Evolutionary conservation across 2,113 vertebrate species (phyloP), one percentile per base, ranked within the genome.

Genomic region (Scortum barcoo): DNA sequence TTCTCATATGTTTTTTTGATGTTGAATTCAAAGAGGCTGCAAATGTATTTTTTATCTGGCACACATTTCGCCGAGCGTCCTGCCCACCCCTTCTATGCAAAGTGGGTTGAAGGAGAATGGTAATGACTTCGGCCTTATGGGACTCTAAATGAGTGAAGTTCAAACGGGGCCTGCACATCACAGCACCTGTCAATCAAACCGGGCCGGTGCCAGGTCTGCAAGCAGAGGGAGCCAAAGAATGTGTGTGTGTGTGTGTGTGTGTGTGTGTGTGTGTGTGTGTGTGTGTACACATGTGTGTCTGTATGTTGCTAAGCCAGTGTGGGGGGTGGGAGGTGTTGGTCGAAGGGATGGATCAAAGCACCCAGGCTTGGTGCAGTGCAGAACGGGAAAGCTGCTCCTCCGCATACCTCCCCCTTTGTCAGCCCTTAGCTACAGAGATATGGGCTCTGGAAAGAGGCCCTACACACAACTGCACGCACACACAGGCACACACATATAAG

Each of bases 31-130:
- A 98, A 98, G 97, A 88, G 85, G 65, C 95, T 96, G 96, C 96
- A 96, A 95, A 96, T 97, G 91, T 93, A 89, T 94, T 94, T 97
- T 98, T 97, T 95, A 97, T 97, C 96, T 96, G 89, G 95, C 93
- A 36, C 95, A 86, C 86, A 90, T 93, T 96, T 96, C 94, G 94
- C 96, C 91, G 90, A 94, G 96, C 85, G 36, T 71, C 30, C 78
- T 80, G 86, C 82, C 69, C 84, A 54, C 93, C 94, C 94, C 95
- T 91, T 93, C 96, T 88, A 96, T 96, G 96, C 96, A 97, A 96
- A 98, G 96, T 95, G 95, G 86, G 96, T 94, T 95, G 96, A 96
- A 96, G 97, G 96, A 93, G 97, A 97, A 97, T 97, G 94, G 94
- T 96, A 97, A 98, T 95, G 97, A 97, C 95, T 93, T 87, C 60